Base-by-base conservation (phyloP, 2,888 invertebrate species). In the Phortica magna region DNA sequence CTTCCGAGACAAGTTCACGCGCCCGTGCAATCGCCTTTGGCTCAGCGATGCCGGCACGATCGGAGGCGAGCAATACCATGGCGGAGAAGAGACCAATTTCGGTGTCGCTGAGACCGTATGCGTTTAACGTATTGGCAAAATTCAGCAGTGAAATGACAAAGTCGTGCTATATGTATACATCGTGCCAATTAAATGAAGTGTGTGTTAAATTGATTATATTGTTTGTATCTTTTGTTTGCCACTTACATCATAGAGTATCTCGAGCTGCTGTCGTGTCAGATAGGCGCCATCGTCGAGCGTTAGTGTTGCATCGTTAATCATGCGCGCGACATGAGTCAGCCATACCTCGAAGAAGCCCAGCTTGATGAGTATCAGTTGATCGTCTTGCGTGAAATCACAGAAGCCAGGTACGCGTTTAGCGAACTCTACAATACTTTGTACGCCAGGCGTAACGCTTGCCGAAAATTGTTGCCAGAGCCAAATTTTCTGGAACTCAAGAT, bases 301-400 rank as follows among this genome's bases (percentile, higher is more conserved):
- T 91, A 99, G 93, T 82, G 95, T 94, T 73, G 95, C 93, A 78
- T 95, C 94, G 57, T 95, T 95, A 61, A 96, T 96, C 92, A 97
- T 94, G 81, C 96, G 94, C 10, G 97, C 94, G 80, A 96, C 95
- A 88, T 98, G 95, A 70, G 96, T 95, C 82, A 98, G 93, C 98
- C 98, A 99, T 80, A 98, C 95, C 93, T 99, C 99, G 92, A 98
- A 98, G 93, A 99, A 99, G 79, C 98, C 98, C 90, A 95, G 95
- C 93, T 99, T 99, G 89, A 99, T 98, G 83, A 99, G 94, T 84
- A 98, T 98, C 84, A 99, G 94, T 92, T 99, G 99, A 93, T 99
- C 99, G 91, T 98, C 98, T 92, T 99, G 98, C 75, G 96, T 95
- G 84, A 99, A 94, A 83, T 95, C 95, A 89, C 95, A 94, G 93